These are phyloP conservation scores for Drosophila hydei DNA, from an alignment of 1,140 invertebrate genomes.

Conservation along the genomic window DNA sequence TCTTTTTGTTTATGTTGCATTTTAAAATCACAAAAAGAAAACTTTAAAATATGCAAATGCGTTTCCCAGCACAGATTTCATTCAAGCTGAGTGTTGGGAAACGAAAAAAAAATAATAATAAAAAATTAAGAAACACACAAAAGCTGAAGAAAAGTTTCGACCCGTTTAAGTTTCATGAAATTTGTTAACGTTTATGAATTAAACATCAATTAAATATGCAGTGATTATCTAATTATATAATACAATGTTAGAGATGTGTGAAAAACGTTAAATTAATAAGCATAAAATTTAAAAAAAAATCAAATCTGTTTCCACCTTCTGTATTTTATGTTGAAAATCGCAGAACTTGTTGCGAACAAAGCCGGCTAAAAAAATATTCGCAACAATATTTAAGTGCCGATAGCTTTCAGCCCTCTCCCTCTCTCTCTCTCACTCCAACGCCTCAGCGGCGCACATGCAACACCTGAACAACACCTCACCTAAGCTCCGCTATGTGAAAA, in stretches of 20 bases:
- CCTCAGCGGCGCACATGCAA: too few species aligned
- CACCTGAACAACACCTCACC: too few species aligned
- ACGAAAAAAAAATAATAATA: background rate
- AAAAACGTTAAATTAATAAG: too few species aligned
- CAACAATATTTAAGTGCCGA: too few species aligned
- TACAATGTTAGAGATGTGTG: background rate
- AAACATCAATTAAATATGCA: slow-evolving; percentile 11
- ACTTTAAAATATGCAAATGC: slow-evolving; percentile 18
- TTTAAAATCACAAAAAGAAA: slow-evolving; percentile 23
- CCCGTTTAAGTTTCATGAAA: slow-evolving; percentile 34
- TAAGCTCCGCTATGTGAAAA: slow-evolving; percentile 14
- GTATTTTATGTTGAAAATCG: too few species aligned
- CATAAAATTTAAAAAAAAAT: too few species aligned
- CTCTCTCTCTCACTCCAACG: too few species aligned
- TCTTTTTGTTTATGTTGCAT: background rate
- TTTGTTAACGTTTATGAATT: slow-evolving; percentile 48
- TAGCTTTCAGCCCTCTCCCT: too few species aligned
- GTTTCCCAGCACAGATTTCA: slow-evolving; percentile 17
- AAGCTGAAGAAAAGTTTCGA: slow-evolving; percentile 44
- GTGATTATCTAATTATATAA: too few species aligned
- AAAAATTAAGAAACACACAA: slow-evolving; percentile 9
- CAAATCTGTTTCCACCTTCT: too few species aligned
- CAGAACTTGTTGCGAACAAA: too few species aligned
- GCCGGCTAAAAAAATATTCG: too few species aligned
- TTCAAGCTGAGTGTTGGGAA: slow-evolving; percentile 9